A percentile compares a stretch with the other conserved stretches of the same genome.
These are phyloP conservation scores for Ganaspis sp. DNA, from an alignment of 1,140 invertebrate species.

Conservation along the genomic window DNA sequence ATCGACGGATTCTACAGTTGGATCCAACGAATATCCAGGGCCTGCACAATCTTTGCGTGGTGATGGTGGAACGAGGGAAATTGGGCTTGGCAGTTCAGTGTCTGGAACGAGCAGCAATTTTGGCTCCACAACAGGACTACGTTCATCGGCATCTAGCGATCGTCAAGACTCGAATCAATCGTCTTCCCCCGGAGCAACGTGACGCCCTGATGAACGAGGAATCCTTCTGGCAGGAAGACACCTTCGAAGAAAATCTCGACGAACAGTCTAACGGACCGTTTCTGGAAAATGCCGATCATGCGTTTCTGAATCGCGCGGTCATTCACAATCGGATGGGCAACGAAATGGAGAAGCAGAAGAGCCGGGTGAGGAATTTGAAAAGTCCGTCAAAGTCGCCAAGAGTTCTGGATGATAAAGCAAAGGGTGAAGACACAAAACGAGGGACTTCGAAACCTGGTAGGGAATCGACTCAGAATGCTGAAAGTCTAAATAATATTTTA, in stretches of 20 bases:
- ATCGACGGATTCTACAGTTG: slow-evolving; percentile 89
- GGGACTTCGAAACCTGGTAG: slow-evolving; percentile 49
- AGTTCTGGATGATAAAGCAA: slow-evolving; percentile 45
- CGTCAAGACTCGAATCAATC: slow-evolving; percentile 83
- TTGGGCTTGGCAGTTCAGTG: slow-evolving; percentile 89
- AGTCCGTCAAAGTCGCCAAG: slow-evolving; percentile 57
- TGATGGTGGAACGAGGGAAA: slow-evolving; percentile 93
- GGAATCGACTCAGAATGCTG: slow-evolving; percentile 54
- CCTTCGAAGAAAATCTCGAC: slow-evolving; percentile 42
- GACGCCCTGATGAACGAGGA: slow-evolving; percentile 70
- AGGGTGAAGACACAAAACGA: slow-evolving; percentile 45
- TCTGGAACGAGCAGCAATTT: slow-evolving; percentile 84
- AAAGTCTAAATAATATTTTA: slow-evolving; percentile 62
- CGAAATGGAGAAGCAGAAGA: slow-evolving; percentile 59
- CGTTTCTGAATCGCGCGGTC: slow-evolving; percentile 63
- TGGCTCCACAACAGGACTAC: slow-evolving; percentile 93
- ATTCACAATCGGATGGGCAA: slow-evolving; percentile 64
- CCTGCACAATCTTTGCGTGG: slow-evolving; percentile 96
- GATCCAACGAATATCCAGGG: slow-evolving; percentile 96
- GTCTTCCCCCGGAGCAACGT: slow-evolving; percentile 67
- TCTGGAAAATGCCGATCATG: slow-evolving; percentile 61
- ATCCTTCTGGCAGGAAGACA: slow-evolving; percentile 57
- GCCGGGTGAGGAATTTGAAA: slow-evolving; percentile 65
- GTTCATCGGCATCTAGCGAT: slow-evolving; percentile 92
- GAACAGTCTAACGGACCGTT: slow-evolving; percentile 57